Conservation (phyloP, 2,113 vertebrate genomes). For the Eira barbara region DNA sequence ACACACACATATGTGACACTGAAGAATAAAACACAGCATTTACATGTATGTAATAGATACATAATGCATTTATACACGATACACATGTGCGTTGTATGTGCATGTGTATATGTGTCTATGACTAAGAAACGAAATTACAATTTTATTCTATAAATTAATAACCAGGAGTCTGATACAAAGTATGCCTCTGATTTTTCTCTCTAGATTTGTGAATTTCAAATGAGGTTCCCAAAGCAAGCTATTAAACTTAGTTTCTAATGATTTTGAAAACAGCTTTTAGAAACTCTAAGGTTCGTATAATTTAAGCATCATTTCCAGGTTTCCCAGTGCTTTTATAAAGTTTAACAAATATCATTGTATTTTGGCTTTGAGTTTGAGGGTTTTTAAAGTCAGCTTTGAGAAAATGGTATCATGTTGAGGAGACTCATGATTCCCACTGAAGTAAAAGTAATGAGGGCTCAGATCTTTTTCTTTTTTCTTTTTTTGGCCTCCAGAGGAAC, state of each 20-base stretch:
- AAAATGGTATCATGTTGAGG: not conserved
- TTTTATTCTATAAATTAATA: not conserved
- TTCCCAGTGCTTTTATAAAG: slow-evolving; percentile 24
- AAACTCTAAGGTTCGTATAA: not conserved
- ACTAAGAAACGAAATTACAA: not conserved
- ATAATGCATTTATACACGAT: not conserved
- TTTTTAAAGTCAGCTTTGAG: slow-evolving; percentile 12
- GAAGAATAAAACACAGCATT: not conserved
- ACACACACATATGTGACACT: not conserved
- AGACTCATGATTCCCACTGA: not conserved
- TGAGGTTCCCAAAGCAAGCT: not conserved
- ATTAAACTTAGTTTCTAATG: not conserved
- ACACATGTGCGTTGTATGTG: no score
- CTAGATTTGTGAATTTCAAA: not conserved
- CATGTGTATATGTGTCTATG: not conserved
- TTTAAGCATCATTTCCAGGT: not conserved
- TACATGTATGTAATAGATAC: not conserved
- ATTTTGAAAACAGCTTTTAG: not conserved
- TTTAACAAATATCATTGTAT: not conserved
- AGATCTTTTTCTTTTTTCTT: not conserved
- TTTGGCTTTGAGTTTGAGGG: slow-evolving; percentile 7
- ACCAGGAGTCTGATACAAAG: not conserved
- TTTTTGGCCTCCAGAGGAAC: not conserved
- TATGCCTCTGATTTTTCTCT: not conserved
- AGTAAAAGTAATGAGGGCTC: not conserved